Conservation (phyloP, 2,888 invertebrate genomes). For the Rhorus exstirpatorius region DNA sequence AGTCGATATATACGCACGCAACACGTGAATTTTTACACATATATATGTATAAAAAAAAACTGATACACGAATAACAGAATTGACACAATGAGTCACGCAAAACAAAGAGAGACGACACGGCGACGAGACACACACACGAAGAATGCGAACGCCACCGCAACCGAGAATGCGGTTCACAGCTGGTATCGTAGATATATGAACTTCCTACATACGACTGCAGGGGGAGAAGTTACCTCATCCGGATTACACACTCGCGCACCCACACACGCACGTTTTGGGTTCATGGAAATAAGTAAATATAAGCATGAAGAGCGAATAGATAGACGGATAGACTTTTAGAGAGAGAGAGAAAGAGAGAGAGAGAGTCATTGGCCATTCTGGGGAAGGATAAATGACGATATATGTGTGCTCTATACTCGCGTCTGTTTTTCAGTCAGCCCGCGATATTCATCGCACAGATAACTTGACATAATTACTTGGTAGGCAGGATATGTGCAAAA, state of each 20-base stretch:
- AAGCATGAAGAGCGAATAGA: neutral
- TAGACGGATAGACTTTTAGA: too few relatives aligned
- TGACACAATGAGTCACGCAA: neutral
- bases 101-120: neutral
- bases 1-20: too few relatives aligned
- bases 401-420: neutral
- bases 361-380: slow-evolving; percentile 56
- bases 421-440: slow-evolving; percentile 12
- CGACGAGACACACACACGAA: slow-evolving; percentile 4
- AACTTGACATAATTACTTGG: neutral
- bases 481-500: too few relatives aligned
- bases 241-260: too few relatives aligned
- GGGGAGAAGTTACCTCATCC: slow-evolving; percentile 65
- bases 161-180: slow-evolving; percentile 50
- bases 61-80: neutral
- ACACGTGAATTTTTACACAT: too few relatives aligned
- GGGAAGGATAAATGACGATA: slow-evolving; percentile 26
- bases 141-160: slow-evolving; percentile 59
- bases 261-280: too few relatives aligned
- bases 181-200: slow-evolving; percentile 39
- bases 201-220: slow-evolving; percentile 63
- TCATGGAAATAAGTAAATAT: slow-evolving; percentile 9
- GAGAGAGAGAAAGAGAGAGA: too few relatives aligned
- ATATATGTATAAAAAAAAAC: too few relatives aligned
- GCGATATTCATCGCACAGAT: slow-evolving; percentile 2